These are phyloP conservation scores for Argyresthia albistria DNA, from an alignment of 2,888 invertebrate genomes.

Conservation along the genomic window DNA sequence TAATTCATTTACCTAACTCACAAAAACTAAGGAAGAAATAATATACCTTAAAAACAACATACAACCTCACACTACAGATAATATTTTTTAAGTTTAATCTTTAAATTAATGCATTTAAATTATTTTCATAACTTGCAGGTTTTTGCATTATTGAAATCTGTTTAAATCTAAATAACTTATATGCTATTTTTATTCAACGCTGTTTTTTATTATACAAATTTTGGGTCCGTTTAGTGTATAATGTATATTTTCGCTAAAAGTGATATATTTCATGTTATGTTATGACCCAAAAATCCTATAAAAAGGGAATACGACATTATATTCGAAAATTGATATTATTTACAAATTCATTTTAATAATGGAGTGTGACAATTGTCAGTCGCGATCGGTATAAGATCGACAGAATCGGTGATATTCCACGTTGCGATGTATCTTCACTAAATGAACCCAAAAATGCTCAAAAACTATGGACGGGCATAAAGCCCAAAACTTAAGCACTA, in stretches of 20 bases:
- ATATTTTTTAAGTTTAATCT: conserved; percentile 18
- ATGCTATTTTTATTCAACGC: conserved; percentile 39
- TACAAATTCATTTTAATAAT: conserved; percentile 28
- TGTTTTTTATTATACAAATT: conserved; percentile 42
- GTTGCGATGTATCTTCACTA: conserved; percentile 6
- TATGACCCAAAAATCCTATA: conserved; percentile 13
- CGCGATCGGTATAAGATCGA: conserved; percentile 28
- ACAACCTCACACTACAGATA: conserved; percentile 65
- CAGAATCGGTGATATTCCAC: conserved; percentile 21
- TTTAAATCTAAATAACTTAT: conserved; percentile 34
- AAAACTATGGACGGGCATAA: conserved; percentile 38
- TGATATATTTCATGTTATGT: conserved; percentile 14
- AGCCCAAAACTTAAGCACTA: conserved; percentile 43
- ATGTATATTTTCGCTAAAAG: conserved; percentile 30
- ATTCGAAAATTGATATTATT: conserved; percentile 35
- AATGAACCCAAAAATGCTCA: conserved; percentile 52
- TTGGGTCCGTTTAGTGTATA: conserved; percentile 48
- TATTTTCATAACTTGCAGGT: conserved; percentile 17
- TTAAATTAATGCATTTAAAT: conserved; percentile 6
- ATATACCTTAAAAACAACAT: conserved; percentile 51
- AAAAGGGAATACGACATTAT: conserved; percentile 18
- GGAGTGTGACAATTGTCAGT: conserved; percentile 15
- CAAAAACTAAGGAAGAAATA: conserved; percentile 40
- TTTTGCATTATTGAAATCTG: conserved; percentile 29
- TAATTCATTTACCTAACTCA: conserved; percentile 65